Conservation (phyloP, 2,888 invertebrate genomes). For the Erebia aethiops region DNA sequence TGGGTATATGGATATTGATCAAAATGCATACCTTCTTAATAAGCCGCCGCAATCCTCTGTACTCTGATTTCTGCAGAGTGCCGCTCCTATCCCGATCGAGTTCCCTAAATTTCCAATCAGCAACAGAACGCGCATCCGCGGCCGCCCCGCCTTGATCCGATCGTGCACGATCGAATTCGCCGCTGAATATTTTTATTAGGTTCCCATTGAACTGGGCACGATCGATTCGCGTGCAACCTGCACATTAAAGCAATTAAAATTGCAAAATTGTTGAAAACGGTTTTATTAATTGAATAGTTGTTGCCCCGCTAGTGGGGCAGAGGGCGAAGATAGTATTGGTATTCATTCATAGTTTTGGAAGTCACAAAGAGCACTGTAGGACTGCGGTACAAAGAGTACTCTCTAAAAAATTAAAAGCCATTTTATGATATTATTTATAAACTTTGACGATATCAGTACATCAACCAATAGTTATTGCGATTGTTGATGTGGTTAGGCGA, state of each 20-base stretch:
- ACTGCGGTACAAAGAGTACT: no score
- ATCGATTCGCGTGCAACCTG: constrained; percentile 89
- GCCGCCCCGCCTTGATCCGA: constrained; percentile 52
- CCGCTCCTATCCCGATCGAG: constrained; percentile 92
- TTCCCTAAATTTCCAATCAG: constrained; percentile 95
- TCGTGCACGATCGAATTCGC: constrained; percentile 86
- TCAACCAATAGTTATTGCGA: no score
- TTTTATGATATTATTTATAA: no score
- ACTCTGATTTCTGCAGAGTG: constrained; percentile 90
- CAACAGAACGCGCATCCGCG: constrained; percentile 80
- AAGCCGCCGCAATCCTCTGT: constrained; percentile 89
- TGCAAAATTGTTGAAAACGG: not conserved
- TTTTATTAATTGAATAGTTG: no score
- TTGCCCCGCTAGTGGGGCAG: no score
- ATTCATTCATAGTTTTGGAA: no score
- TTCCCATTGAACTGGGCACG: constrained; percentile 92
- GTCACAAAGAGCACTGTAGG: no score
- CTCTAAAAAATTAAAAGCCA: no score
- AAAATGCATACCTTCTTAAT: constrained; percentile 86
- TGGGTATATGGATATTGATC: no score
- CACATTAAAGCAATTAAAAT: constrained; percentile 30
- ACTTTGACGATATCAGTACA: no score
- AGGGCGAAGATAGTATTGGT: no score
- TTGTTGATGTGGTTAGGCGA: no score
- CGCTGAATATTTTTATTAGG: constrained; percentile 92